phyloP scores from a whole-genome alignment of 2,797 vertebrate species.

The Falco biarmicus region DNA sequence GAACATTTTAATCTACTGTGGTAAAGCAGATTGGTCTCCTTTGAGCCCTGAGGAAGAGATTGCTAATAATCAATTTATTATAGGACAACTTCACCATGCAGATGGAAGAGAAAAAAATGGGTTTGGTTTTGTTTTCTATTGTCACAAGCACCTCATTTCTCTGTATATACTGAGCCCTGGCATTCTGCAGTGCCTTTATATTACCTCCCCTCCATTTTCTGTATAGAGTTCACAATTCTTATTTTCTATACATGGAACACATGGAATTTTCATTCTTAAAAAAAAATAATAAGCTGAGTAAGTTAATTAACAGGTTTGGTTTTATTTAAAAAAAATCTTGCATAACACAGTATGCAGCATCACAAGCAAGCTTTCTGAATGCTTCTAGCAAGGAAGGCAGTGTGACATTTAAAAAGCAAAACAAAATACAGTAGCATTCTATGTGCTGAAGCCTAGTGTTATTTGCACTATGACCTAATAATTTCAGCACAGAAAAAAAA shows the following conservation, averaged over 20 bases:
- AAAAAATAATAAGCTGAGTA: neutral
- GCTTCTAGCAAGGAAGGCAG: neutral
- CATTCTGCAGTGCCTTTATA: neutral
- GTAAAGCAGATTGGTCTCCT: neutral
- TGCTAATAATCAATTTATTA: slow-evolving; percentile 5
- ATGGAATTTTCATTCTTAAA: neutral
- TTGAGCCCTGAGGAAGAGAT: neutral
- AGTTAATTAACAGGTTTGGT: neutral
- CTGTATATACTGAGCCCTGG: neutral
- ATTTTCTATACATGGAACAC: neutral
- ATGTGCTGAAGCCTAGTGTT: neutral
- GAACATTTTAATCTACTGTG: neutral
- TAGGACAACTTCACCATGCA: neutral
- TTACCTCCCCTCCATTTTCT: neutral
- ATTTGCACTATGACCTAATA: neutral
- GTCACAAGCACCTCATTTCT: neutral
- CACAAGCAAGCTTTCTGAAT: neutral
- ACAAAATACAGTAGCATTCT: neutral
- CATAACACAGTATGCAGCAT: neutral
- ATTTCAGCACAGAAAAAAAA: neutral
- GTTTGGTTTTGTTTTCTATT: neutral
- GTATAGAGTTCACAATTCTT: neutral
- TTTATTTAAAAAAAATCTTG: neutral
- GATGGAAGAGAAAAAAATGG: neutral
- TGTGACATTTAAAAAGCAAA: slow-evolving; percentile 43